Conservation (phyloP, 2,888 invertebrate species). For the Liopterus haemorrhoidalis region DNA sequence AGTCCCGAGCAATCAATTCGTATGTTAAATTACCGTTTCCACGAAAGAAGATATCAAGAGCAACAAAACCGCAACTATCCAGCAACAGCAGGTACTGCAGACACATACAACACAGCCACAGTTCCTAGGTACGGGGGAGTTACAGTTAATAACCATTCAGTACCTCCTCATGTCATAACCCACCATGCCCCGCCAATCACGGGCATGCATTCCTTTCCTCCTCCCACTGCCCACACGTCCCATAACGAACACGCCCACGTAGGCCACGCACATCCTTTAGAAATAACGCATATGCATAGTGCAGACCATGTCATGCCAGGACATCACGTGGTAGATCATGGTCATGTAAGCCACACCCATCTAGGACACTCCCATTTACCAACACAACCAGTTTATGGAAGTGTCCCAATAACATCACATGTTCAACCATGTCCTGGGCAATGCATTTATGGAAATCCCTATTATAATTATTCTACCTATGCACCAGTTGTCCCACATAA, state of each 20-base stretch:
- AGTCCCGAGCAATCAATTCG: slow-evolving; percentile 51
- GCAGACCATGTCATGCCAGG: slow-evolving; percentile 20
- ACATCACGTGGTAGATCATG: too few species aligned
- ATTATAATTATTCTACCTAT: slow-evolving; percentile 28
- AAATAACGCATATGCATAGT: background rate
- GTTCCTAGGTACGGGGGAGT: slow-evolving; percentile 9
- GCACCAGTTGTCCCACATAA: slow-evolving; percentile 21
- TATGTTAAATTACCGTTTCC: slow-evolving; percentile 46
- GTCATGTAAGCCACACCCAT: slow-evolving; percentile 30
- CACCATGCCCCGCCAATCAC: slow-evolving; percentile 33
- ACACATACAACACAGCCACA: slow-evolving; percentile 19
- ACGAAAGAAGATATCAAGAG: slow-evolving; percentile 44
- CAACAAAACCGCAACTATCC: slow-evolving; percentile 30
- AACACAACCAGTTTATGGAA: slow-evolving; percentile 30
- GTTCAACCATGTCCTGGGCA: slow-evolving; percentile 23
- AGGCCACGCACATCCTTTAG: slow-evolving; percentile 23
- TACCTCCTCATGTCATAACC: slow-evolving; percentile 32
- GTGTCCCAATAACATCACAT: slow-evolving; percentile 28
- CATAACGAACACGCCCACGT: slow-evolving; percentile 16
- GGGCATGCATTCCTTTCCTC: slow-evolving; percentile 35
- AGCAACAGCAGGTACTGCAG: slow-evolving; percentile 2
- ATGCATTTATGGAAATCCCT: slow-evolving; percentile 25
- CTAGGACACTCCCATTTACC: slow-evolving; percentile 33
- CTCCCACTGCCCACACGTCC: slow-evolving; percentile 34
- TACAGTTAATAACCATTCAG: slow-evolving; percentile 24